Conservation (phyloP, 37 sponge, comb jelly and placozoan species). For the Agelas oroides region DNA sequence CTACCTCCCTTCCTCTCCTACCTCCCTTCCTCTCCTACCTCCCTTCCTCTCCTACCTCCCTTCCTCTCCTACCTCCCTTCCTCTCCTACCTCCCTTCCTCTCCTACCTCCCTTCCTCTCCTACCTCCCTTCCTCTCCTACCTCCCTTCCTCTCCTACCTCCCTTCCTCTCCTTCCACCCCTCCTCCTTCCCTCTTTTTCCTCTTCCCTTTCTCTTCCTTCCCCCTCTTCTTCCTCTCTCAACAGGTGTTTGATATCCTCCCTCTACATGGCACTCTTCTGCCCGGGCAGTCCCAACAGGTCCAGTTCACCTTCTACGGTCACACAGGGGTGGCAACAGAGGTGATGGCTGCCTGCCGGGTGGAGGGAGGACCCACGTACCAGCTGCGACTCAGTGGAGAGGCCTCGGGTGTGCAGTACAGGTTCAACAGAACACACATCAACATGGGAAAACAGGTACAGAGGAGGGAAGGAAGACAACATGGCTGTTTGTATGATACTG, state of each 20-base stretch:
- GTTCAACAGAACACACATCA: slow-evolving; percentile 72
- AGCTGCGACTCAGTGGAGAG: slow-evolving; percentile 81
- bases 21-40: too few relatives aligned
- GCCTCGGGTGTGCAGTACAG: slow-evolving; percentile 89
- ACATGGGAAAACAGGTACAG: slow-evolving; percentile 75
- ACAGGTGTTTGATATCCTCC: slow-evolving; percentile 98
- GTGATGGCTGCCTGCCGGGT: slow-evolving; percentile 87
- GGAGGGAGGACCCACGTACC: slow-evolving; percentile 92
- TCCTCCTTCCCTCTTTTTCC: neutral
- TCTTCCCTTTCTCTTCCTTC: neutral
- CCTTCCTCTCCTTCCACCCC: neutral
- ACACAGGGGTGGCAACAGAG: slow-evolving; percentile 65
- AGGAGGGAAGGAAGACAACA: neutral
- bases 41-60: too few relatives aligned
- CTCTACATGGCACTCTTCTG: slow-evolving; percentile 83
- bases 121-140: too few relatives aligned
- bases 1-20: too few relatives aligned
- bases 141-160: neutral
- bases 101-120: too few relatives aligned
- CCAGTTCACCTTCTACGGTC: slow-evolving; percentile 95
- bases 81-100: too few relatives aligned
- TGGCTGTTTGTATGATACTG: neutral
- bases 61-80: too few relatives aligned
- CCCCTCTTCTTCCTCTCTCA: too few relatives aligned
- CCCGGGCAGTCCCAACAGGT: slow-evolving; percentile 83